These are phyloP conservation scores for Merluccius polli DNA, from an alignment of 2,797 vertebrate species.

Conservation along the genomic window DNA sequence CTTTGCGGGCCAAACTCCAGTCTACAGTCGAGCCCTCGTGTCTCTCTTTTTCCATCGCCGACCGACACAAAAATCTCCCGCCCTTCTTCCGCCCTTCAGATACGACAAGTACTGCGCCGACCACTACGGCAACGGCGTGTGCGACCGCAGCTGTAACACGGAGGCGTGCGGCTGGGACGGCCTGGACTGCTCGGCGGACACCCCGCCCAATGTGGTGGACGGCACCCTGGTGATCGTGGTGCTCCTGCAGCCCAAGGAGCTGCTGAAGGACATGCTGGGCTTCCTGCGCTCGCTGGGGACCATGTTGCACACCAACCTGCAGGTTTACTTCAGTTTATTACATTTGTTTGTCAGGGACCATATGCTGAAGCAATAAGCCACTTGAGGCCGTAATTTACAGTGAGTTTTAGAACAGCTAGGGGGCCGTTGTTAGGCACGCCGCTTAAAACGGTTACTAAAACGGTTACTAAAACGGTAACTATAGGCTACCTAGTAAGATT, in stretches of 20 bases:
- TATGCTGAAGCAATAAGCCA: too few relatives aligned
- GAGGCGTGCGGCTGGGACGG: constrained; percentile 93
- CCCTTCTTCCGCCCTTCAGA: constrained; percentile 61
- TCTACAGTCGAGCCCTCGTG: too few relatives aligned
- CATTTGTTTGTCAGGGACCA: too few relatives aligned
- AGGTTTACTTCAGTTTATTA: too few relatives aligned
- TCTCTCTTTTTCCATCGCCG: neutral
- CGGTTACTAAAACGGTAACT: too few relatives aligned
- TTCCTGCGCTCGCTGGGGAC: constrained; percentile 85
- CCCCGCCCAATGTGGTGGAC: constrained; percentile 69
- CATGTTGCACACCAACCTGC: constrained; percentile 85
- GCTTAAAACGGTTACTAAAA: too few relatives aligned
- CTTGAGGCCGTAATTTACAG: too few relatives aligned
- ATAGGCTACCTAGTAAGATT: too few relatives aligned
- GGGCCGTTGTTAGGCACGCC: too few relatives aligned
- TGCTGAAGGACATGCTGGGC: constrained; percentile 78
- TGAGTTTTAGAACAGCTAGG: too few relatives aligned
- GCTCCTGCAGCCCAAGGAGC: constrained; percentile 82
- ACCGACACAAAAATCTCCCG: constrained; percentile 23
- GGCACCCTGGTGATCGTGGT: constrained; percentile 88
- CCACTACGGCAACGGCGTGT: constrained; percentile 82
- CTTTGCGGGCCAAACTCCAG: too few relatives aligned
- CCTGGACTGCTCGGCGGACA: constrained; percentile 80
- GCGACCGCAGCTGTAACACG: constrained; percentile 87
- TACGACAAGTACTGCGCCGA: constrained; percentile 89